phyloP scores from a whole-genome alignment of 2,797 vertebrate genomes.

The Jordanella pulchra region DNA sequence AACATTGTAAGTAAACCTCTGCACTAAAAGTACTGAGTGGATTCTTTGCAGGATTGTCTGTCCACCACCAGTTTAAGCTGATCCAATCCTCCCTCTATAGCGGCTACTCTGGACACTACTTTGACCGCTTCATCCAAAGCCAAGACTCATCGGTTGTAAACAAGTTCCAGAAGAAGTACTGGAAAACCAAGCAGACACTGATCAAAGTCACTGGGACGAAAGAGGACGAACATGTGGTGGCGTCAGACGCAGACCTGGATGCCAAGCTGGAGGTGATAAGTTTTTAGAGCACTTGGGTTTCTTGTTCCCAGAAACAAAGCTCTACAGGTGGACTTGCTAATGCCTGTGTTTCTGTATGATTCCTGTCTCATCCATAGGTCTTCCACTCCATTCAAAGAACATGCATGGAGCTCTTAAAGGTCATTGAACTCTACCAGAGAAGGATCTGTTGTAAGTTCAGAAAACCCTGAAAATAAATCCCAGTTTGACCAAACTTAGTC shows the following conservation, averaged over 20 bases:
- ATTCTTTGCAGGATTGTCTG: background rate
- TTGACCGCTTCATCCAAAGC: constrained; percentile 87
- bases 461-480: background rate
- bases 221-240: constrained; percentile 94
- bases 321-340: background rate
- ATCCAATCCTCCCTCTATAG: constrained; percentile 56
- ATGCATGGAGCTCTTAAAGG: constrained; percentile 97
- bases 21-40: background rate
- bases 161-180: constrained; percentile 96
- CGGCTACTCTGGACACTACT: constrained; percentile 85
- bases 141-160: constrained; percentile 94
- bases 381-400: constrained; percentile 98
- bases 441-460: constrained; percentile 90
- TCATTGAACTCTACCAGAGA: constrained; percentile 96
- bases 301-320: background rate
- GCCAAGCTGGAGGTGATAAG: constrained; percentile 94
- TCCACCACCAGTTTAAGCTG: background rate
- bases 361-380: constrained; percentile 77
- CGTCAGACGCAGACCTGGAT: constrained; percentile 94
- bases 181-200: constrained; percentile 97
- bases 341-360: background rate
- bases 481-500: background rate
- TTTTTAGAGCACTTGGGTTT: too few relatives aligned
- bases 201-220: constrained; percentile 97
- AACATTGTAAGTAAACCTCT: constrained; percentile 69